Conservation (phyloP, 1,140 invertebrate genomes). For the Hyposmocoma kahamanoa region DNA sequence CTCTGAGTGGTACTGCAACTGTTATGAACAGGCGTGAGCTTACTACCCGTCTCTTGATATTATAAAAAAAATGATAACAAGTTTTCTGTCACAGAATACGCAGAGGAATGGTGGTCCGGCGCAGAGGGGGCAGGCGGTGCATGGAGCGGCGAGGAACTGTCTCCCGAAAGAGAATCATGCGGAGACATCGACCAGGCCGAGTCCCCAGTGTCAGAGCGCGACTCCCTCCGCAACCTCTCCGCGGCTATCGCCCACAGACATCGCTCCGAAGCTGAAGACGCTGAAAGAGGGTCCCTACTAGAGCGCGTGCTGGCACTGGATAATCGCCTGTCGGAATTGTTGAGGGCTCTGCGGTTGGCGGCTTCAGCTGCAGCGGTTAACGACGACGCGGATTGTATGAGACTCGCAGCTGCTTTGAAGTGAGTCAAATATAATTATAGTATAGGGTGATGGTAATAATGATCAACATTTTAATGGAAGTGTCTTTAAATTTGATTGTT, state of each 20-base stretch:
- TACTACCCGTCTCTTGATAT: too few relatives aligned
- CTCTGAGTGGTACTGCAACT: too few relatives aligned
- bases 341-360: slow-evolving; percentile 82
- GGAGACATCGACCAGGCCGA: slow-evolving; percentile 42
- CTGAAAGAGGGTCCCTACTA: slow-evolving; percentile 43
- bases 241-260: slow-evolving; percentile 78
- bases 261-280: slow-evolving; percentile 71
- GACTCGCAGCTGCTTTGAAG: slow-evolving; percentile 28
- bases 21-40: too few relatives aligned
- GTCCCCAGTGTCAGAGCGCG: slow-evolving; percentile 66
- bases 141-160: slow-evolving; percentile 65
- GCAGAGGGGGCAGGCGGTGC: slow-evolving; percentile 42
- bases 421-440: slow-evolving; percentile 6
- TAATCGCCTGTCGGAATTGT: slow-evolving; percentile 81
- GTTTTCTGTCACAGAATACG: slow-evolving; percentile 35
- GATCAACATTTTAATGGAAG: too few relatives aligned
- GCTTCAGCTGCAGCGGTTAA: slow-evolving; percentile 22
- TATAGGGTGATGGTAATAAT: too few relatives aligned
- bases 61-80: too few relatives aligned
- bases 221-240: slow-evolving; percentile 79
- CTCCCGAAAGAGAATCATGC: slow-evolving; percentile 55
- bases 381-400: slow-evolving; percentile 10
- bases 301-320: slow-evolving; percentile 58
- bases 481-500: too few relatives aligned
- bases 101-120: slow-evolving; percentile 62